phyloP scores from a whole-genome alignment of 2,797 vertebrate genomes.

The Melanogrammus aeglefinus region DNA sequence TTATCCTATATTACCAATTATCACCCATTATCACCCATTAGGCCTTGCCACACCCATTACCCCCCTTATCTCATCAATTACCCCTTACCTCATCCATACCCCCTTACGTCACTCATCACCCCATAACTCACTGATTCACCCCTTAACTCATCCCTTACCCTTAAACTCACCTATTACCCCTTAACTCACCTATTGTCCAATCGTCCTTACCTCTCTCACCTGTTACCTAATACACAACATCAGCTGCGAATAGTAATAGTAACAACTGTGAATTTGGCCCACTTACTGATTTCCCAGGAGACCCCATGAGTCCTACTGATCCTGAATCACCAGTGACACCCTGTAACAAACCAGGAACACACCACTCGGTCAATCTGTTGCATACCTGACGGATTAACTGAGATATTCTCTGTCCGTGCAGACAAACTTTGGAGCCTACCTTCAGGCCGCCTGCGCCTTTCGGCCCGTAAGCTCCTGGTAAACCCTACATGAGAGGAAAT shows the following conservation, averaged over 20 bases:
- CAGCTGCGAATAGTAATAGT: background rate
- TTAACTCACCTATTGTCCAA: too few relatives aligned
- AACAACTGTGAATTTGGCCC: background rate
- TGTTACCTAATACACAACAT: background rate
- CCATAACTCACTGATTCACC: background rate
- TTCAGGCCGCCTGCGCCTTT: slow-evolving; percentile 80
- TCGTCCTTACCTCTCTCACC: too few relatives aligned
- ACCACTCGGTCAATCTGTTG: background rate
- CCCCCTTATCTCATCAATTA: background rate
- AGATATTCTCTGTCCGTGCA: background rate
- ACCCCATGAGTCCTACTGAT: slow-evolving; percentile 83
- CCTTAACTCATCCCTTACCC: background rate
- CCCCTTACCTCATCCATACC: too few relatives aligned
- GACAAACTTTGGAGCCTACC: slow-evolving; percentile 65
- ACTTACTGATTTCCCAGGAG: slow-evolving; percentile 88
- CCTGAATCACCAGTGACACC: slow-evolving; percentile 58
- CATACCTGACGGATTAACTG: background rate
- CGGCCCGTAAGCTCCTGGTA: slow-evolving; percentile 84
- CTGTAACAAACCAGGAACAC: background rate
- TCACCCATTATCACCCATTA: background rate
- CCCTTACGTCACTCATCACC: background rate
- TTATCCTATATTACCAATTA: background rate
- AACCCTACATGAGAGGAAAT: slow-evolving; percentile 71
- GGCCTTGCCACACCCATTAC: background rate
- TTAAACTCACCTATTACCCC: background rate